Evolutionary conservation across 1,140 invertebrate genomes (phyloP).

Genomic region (Paracyclopina nana): DNA sequence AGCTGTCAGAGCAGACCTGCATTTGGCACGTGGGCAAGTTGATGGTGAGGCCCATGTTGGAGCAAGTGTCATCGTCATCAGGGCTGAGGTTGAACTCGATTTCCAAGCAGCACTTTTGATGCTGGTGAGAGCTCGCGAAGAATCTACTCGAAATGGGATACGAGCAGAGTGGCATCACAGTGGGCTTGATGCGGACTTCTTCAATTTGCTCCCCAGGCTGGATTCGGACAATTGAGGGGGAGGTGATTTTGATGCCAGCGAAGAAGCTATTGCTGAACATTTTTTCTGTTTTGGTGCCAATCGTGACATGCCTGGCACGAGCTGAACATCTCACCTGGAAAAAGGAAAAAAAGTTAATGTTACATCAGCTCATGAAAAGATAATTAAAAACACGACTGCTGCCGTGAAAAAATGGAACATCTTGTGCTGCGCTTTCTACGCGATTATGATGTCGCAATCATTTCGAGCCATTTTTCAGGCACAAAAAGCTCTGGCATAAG

Average conservation of each 20-base stretch:
- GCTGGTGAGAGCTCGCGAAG: too few relatives aligned
- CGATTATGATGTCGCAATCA: too few relatives aligned
- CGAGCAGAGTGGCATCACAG: not conserved
- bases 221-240: not conserved
- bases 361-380: too few relatives aligned
- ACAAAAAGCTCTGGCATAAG: too few relatives aligned
- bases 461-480: too few relatives aligned
- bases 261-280: conserved; percentile 9
- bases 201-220: not conserved
- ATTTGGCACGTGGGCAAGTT: not conserved
- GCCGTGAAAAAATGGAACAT: too few relatives aligned
- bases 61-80: not conserved
- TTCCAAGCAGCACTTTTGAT: conserved; percentile 1
- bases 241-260: not conserved
- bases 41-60: not conserved
- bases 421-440: too few relatives aligned
- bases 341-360: not conserved
- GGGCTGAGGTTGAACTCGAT: not conserved
- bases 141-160: too few relatives aligned
- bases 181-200: conserved; percentile 3
- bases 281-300: conserved; percentile 7
- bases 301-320: not conserved
- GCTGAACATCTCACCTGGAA: conserved; percentile 11
- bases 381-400: too few relatives aligned
- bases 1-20: conserved; percentile 3